These are phyloP conservation scores for Dysmachus trigonus DNA, from an alignment of 2,888 invertebrate genomes.

Conservation along the genomic window DNA sequence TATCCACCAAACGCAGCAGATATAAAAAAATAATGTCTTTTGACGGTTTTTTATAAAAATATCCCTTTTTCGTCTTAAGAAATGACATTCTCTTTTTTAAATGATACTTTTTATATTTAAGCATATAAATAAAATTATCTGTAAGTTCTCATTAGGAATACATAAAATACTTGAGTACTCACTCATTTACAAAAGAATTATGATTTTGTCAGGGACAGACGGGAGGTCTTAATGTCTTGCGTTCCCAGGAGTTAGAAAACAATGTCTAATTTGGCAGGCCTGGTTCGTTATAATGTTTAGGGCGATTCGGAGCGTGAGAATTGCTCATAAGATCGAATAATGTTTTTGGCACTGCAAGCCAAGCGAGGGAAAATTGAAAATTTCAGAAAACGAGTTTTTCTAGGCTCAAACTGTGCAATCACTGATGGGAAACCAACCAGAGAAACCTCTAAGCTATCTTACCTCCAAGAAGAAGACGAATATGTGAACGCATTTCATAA, in stretches of 20 bases:
- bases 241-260: neutral
- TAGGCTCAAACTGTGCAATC: neutral
- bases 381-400: neutral
- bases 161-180: too few relatives aligned
- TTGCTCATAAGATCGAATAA: neutral
- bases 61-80: too few relatives aligned
- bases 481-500: neutral
- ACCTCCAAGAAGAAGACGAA: neutral
- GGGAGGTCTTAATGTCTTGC: too few relatives aligned
- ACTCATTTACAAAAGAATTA: too few relatives aligned
- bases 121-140: too few relatives aligned
- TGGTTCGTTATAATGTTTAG: neutral
- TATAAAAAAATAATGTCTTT: too few relatives aligned
- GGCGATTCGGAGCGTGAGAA: neutral
- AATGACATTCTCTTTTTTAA: too few relatives aligned
- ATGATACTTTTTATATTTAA: too few relatives aligned
- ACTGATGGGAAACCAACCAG: neutral
- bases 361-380: neutral
- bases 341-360: neutral
- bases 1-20: too few relatives aligned
- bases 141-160: too few relatives aligned
- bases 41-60: too few relatives aligned
- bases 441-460: neutral
- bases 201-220: too few relatives aligned
- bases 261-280: neutral